Evolutionary conservation across 92 coral and sea anemone species (phyloP).

Genomic region (Micromussa lordhowensis): DNA sequence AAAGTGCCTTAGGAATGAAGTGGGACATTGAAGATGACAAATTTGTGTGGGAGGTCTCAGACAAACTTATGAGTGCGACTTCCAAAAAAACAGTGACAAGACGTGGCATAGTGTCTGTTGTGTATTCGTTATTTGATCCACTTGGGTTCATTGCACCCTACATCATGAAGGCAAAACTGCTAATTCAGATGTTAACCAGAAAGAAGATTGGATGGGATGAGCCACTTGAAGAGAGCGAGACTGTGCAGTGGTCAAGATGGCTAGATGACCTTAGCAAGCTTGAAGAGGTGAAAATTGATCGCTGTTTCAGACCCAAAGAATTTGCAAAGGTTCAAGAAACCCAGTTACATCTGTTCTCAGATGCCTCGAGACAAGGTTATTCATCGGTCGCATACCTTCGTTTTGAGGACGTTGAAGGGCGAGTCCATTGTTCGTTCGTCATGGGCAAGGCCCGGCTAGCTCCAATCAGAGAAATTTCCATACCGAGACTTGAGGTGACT

Average conservation of each 20-base stretch:
- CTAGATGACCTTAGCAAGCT: conserved; percentile 27
- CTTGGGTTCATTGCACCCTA: conserved; percentile 50
- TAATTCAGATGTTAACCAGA: conserved; percentile 50
- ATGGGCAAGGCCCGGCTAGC: too few relatives aligned
- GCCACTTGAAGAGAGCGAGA: conserved; percentile 18
- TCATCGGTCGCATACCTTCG: too few relatives aligned
- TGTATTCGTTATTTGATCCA: conserved; percentile 50
- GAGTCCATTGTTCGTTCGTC: too few relatives aligned
- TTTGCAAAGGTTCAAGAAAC: too few relatives aligned
- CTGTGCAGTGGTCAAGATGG: conserved; percentile 53
- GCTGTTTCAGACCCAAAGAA: too few relatives aligned
- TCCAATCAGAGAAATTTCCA: too few relatives aligned
- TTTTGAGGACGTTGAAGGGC: too few relatives aligned
- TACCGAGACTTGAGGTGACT: too few relatives aligned
- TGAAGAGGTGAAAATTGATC: conserved; percentile 17
- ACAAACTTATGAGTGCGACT: conserved; percentile 11
- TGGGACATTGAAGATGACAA: conserved; percentile 21
- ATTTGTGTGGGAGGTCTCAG: conserved; percentile 24
- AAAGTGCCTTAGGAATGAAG: conserved; percentile 32
- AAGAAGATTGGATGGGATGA: conserved; percentile 58
- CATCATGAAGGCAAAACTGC: conserved; percentile 60
- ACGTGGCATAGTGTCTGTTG: conserved; percentile 29
- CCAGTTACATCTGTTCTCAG: too few relatives aligned
- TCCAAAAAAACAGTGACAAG: too few relatives aligned
- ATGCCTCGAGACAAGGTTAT: too few relatives aligned